These are phyloP conservation scores for Leucoptera coffeella DNA, from an alignment of 2,888 invertebrate species.

Conservation along the genomic window DNA sequence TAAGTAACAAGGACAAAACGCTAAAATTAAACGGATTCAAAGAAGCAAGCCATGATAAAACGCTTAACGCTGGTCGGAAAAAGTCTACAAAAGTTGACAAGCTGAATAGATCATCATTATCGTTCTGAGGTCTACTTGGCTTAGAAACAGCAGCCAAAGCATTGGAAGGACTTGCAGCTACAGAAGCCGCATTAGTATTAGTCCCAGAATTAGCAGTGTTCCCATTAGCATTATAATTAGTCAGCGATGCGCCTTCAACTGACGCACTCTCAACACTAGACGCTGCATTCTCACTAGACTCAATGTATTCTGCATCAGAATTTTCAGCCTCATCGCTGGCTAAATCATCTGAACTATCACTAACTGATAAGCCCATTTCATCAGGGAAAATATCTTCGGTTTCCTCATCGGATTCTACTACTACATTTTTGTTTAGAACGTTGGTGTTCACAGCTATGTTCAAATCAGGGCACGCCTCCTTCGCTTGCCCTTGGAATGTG, in stretches of 20 bases:
- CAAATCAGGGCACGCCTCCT: constrained; percentile 62
- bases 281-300: constrained; percentile 11
- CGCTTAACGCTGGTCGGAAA: constrained; percentile 41
- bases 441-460: constrained; percentile 67
- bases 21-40: constrained; percentile 56
- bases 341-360: constrained; percentile 18
- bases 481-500: constrained; percentile 48
- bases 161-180: no score
- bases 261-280: constrained; percentile 21
- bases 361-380: constrained; percentile 23
- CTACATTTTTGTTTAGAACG: constrained; percentile 53
- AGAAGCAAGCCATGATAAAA: constrained; percentile 46
- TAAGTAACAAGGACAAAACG: constrained; percentile 52
- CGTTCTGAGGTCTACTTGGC: no score
- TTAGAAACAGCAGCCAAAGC: no score
- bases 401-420: constrained; percentile 37
- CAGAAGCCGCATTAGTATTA: not conserved
- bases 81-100: constrained; percentile 34
- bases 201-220: constrained; percentile 9
- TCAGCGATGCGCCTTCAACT: constrained; percentile 21
- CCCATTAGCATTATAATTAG: constrained; percentile 24
- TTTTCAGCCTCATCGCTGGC: constrained; percentile 21
- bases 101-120: constrained; percentile 42
- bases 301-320: constrained; percentile 20
- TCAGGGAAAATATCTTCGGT: constrained; percentile 21